A percentile compares a stretch with the other conserved stretches of the same genome.
Conservation (phyloP, 2,888 invertebrate genomes). For the Epiblema foenella region DNA sequence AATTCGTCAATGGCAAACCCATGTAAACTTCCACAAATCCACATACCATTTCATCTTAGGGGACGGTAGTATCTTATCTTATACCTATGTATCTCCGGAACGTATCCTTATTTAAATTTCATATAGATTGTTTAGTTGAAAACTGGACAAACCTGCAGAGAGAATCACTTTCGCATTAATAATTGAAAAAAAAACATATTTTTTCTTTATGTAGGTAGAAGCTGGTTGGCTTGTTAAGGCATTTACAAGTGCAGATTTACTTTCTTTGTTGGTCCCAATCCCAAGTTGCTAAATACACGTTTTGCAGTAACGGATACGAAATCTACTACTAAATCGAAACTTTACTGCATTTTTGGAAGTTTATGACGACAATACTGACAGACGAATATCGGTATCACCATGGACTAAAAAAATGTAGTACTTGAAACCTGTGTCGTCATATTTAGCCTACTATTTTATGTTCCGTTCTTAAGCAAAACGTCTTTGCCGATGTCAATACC, state of each 20-base stretch:
- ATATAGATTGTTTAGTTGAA: neutral
- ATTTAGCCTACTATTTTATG: no score
- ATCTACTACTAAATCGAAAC: conserved; percentile 19
- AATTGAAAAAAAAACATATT: neutral
- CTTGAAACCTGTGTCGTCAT: neutral
- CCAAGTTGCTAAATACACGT: conserved; percentile 15
- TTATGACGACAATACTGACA: no score
- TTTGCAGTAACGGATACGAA: conserved; percentile 12
- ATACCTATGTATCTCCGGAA: neutral
- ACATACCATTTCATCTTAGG: neutral
- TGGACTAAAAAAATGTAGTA: neutral
- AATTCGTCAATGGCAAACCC: no score
- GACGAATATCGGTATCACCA: neutral
- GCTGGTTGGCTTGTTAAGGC: neutral
- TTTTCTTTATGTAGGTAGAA: neutral
- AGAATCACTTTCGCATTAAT: neutral
- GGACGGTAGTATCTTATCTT: neutral
- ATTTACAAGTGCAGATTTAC: conserved; percentile 1
- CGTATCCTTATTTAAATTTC: neutral
- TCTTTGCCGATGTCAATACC: no score
- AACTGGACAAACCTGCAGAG: neutral
- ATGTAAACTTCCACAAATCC: neutral
- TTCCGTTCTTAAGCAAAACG: no score
- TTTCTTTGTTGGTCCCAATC: conserved; percentile 29
- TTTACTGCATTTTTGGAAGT: no score